These are phyloP conservation scores for Cercocebus atys DNA, from an alignment of 2,113 vertebrate genomes.

Conservation along the genomic window DNA sequence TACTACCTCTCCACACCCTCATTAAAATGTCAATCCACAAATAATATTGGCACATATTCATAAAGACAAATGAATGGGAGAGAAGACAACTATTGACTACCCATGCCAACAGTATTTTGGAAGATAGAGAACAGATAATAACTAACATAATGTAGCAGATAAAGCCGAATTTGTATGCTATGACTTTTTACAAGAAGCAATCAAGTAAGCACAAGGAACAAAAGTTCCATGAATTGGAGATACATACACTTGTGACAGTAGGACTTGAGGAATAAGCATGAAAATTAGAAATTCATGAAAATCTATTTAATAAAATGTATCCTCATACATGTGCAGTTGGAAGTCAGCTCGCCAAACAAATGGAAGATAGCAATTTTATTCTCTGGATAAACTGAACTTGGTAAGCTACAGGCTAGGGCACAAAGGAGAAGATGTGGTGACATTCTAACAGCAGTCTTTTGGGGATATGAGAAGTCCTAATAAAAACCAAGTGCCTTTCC, in stretches of 20 bases:
- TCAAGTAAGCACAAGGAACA: neutral
- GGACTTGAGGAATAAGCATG: neutral
- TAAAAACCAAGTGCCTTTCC: neutral
- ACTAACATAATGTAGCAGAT: neutral
- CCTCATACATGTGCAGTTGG: neutral
- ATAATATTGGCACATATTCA: neutral
- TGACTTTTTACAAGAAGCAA: neutral
- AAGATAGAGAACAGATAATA: neutral
- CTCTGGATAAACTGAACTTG: neutral
- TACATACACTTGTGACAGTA: neutral
- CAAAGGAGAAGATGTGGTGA: neutral
- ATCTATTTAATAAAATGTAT: neutral
- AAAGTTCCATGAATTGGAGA: neutral
- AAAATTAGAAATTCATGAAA: neutral
- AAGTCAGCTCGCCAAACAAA: neutral
- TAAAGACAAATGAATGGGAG: neutral
- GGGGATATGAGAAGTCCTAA: neutral
- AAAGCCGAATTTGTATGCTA: neutral
- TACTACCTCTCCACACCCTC: rapidly evolving
- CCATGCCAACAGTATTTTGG: neutral
- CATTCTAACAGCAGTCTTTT: neutral
- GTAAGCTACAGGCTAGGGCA: neutral
- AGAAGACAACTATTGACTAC: neutral
- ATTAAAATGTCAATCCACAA: neutral
- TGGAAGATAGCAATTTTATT: neutral